A percentile compares a stretch with the other conserved stretches of the same genome.
Evolutionary conservation across 64 coral and sea anemone genomes (phyloP).

Genomic region (Stichodactyla mertensii): DNA sequence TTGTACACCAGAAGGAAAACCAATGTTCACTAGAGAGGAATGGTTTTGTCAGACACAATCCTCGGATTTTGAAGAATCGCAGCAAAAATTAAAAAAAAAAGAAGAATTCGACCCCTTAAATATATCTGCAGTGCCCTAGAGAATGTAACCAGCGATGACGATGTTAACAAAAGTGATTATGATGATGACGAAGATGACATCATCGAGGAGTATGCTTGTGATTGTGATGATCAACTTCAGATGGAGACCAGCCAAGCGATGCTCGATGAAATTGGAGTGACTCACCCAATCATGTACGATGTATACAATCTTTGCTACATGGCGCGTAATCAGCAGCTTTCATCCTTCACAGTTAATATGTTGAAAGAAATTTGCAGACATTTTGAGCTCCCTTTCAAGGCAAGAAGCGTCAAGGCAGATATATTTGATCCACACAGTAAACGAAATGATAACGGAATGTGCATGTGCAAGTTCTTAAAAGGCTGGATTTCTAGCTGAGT

Average conservation of each 20-base stretch:
- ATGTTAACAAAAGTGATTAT: too few species aligned
- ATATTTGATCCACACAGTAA: not conserved
- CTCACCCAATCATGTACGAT: slow-evolving; percentile 17
- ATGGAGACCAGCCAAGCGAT: slow-evolving; percentile 1
- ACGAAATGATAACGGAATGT: not conserved
- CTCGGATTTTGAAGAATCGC: slow-evolving; percentile 42
- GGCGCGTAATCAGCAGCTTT: not conserved
- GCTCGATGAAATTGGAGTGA: not conserved
- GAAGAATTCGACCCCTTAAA: not conserved
- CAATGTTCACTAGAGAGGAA: slow-evolving; percentile 53
- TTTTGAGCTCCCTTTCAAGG: slow-evolving; percentile 23
- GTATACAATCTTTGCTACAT: slow-evolving; percentile 24
- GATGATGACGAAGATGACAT: too few species aligned
- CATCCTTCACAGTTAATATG: slow-evolving; percentile 14
- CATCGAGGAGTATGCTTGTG: too few species aligned
- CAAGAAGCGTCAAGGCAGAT: not conserved
- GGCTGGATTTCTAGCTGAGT: too few species aligned
- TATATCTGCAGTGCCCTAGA: not conserved
- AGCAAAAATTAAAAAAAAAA: slow-evolving; percentile 20
- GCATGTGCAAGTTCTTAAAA: not conserved
- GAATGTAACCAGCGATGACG: too few species aligned
- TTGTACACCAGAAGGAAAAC: slow-evolving; percentile 6
- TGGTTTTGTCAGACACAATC: slow-evolving; percentile 49
- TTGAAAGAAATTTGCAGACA: slow-evolving; percentile 25
- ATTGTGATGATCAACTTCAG: slow-evolving; percentile 27